phyloP scores from a whole-genome alignment of 53 echinoderm and acorn worm species.

The Astropecten irregularis region DNA sequence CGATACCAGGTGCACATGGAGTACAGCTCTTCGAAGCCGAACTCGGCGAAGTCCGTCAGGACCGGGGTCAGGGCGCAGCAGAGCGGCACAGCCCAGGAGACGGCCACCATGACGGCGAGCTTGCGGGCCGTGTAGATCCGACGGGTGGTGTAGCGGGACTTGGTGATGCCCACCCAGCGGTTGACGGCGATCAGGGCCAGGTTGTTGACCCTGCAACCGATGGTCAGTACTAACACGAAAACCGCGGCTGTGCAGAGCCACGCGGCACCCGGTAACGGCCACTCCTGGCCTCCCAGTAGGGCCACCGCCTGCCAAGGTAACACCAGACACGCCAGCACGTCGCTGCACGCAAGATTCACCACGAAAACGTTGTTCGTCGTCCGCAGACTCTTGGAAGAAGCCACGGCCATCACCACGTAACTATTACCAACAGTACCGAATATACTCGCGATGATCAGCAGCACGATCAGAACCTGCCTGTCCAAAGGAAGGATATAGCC shows the following conservation, averaged over 20 bases:
- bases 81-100: slow-evolving; percentile 54
- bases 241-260: slow-evolving; percentile 75
- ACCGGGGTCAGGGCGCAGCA: slow-evolving; percentile 17
- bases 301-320: slow-evolving; percentile 45
- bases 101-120: slow-evolving; percentile 45
- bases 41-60: slow-evolving; percentile 43
- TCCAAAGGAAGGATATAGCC: background rate
- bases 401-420: slow-evolving; percentile 37
- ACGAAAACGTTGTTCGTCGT: slow-evolving; percentile 60
- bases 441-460: background rate
- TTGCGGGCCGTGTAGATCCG: slow-evolving; percentile 64
- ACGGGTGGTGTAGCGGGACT: slow-evolving; percentile 56
- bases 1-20: slow-evolving; percentile 24
- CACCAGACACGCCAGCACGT: slow-evolving; percentile 28
- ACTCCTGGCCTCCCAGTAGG: background rate
- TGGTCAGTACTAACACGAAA: slow-evolving; percentile 60
- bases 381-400: slow-evolving; percentile 32
- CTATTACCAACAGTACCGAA: slow-evolving; percentile 45
- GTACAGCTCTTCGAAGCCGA: slow-evolving; percentile 50
- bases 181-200: slow-evolving; percentile 78
- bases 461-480: background rate
- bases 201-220: slow-evolving; percentile 77
- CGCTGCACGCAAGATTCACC: slow-evolving; percentile 46
- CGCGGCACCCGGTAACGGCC: slow-evolving; percentile 46
- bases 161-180: slow-evolving; percentile 68